Evolutionary conservation across 2,888 invertebrate genomes (phyloP).

Genomic region (Formica aserva): DNA sequence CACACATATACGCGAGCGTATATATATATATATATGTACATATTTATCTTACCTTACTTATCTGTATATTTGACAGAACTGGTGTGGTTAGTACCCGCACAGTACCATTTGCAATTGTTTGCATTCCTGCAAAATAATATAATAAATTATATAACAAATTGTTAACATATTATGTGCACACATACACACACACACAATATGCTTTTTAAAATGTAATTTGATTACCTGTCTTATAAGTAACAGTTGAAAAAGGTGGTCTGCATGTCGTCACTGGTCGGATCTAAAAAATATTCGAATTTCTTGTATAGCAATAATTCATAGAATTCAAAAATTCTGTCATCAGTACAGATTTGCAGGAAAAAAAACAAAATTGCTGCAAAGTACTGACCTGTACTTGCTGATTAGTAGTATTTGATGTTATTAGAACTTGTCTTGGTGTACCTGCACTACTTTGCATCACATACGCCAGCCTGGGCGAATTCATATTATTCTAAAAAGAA

Average conservation of each 20-base stretch:
- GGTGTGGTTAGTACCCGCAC: slow-evolving; percentile 80
- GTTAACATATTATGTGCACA: slow-evolving; percentile 11
- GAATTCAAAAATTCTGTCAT: not conserved
- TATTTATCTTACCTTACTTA: slow-evolving; percentile 74
- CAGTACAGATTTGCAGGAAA: not conserved
- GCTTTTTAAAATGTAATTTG: slow-evolving; percentile 7
- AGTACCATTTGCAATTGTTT: slow-evolving; percentile 79
- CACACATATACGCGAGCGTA: too few species aligned
- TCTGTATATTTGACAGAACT: slow-evolving; percentile 72
- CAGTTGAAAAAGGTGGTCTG: slow-evolving; percentile 73
- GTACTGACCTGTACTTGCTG: slow-evolving; percentile 71
- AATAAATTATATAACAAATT: not conserved
- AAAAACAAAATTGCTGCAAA: not conserved
- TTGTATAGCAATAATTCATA: not conserved
- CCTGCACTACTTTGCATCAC: slow-evolving; percentile 82
- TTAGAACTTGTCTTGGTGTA: slow-evolving; percentile 80
- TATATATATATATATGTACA: not conserved
- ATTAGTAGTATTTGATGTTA: slow-evolving; percentile 79
- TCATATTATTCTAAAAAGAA: slow-evolving; percentile 81
- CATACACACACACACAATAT: not conserved
- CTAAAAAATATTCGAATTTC: slow-evolving; percentile 65
- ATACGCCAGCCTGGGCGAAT: slow-evolving; percentile 80
- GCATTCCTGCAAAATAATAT: slow-evolving; percentile 69
- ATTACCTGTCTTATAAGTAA: slow-evolving; percentile 80
- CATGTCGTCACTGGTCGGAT: slow-evolving; percentile 76